A percentile compares a stretch with the other conserved stretches of the same genome.
Evolutionary conservation across 1,140 invertebrate genomes (phyloP).

Genomic region (Temnothorax curvispinosus): DNA sequence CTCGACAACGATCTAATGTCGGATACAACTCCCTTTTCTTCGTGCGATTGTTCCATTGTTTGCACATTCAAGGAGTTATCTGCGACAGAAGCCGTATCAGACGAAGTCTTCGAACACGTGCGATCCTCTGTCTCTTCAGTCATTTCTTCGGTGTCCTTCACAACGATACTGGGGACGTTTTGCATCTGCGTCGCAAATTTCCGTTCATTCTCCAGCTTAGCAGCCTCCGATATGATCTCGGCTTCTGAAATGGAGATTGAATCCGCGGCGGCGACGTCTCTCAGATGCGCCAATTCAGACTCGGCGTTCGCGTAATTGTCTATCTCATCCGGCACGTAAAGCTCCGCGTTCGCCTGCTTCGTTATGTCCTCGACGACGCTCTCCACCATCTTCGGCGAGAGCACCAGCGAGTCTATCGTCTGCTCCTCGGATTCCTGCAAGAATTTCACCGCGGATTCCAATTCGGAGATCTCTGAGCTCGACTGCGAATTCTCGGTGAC

Average conservation of each 20-base stretch:
- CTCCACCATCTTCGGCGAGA: slow-evolving; percentile 74
- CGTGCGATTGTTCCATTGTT: neutral
- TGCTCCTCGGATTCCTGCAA: slow-evolving; percentile 83
- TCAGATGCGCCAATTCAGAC: slow-evolving; percentile 74
- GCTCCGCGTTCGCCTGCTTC: slow-evolving; percentile 63
- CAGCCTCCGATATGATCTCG: slow-evolving; percentile 84
- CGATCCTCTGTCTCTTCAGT: neutral
- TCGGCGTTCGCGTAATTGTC: slow-evolving; percentile 70
- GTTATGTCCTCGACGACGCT: slow-evolving; percentile 65
- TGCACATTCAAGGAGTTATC: neutral
- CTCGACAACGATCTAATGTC: neutral
- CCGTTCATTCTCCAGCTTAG: slow-evolving; percentile 82
- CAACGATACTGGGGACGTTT: slow-evolving; percentile 2
- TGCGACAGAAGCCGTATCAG: neutral
- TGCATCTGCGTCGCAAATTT: slow-evolving; percentile 71
- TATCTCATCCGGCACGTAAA: slow-evolving; percentile 74
- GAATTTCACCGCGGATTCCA: slow-evolving; percentile 83
- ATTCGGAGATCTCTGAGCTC: slow-evolving; percentile 79
- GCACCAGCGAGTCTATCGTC: slow-evolving; percentile 73
- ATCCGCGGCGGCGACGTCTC: slow-evolving; percentile 70
- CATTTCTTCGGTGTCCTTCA: neutral
- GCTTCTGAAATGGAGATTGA: slow-evolving; percentile 84
- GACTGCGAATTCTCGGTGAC: slow-evolving; percentile 65
- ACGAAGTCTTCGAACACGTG: neutral
- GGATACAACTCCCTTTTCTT: slow-evolving; percentile 17